A percentile compares a stretch with the other conserved stretches of the same genome.
Conservation (phyloP, 2,888 invertebrate species). For the Agriopis aurantiaria region DNA sequence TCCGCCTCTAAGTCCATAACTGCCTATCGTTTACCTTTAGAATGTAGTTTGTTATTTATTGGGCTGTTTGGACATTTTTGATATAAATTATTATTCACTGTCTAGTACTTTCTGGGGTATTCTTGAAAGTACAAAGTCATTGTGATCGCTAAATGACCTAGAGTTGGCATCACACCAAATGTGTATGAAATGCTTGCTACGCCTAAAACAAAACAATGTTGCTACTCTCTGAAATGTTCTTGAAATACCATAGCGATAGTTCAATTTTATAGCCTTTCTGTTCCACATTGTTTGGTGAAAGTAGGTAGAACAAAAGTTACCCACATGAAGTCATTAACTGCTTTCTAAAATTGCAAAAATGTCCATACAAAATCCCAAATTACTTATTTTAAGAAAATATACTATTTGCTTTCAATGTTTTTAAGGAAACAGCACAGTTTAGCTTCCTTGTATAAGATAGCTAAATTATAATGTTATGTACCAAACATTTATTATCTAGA, state of each 20-base stretch:
- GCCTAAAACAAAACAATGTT: background rate
- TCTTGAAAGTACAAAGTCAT: conserved; percentile 9
- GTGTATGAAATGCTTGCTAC: conserved; percentile 4
- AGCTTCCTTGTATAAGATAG: conserved; percentile 29
- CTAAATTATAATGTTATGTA: conserved; percentile 33
- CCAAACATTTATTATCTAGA: conserved; percentile 29
- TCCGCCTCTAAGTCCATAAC: conserved; percentile 79
- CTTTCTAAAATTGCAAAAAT: background rate
- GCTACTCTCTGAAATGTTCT: background rate
- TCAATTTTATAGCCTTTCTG: background rate
- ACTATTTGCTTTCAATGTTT: conserved; percentile 22
- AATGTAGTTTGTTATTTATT: conserved; percentile 52
- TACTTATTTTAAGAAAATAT: conserved; percentile 1
- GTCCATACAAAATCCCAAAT: background rate
- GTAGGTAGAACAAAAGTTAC: background rate
- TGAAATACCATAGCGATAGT: background rate
- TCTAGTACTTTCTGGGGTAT: background rate
- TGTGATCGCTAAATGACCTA: conserved; percentile 14
- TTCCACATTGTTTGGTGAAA: background rate
- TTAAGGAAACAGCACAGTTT: conserved; percentile 27
- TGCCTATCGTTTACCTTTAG: conserved; percentile 45
- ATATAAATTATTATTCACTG: conserved; percentile 36
- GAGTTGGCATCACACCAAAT: conserved; percentile 34
- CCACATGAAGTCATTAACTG: background rate
- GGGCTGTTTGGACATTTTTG: conserved; percentile 24